Percentiles rank a stretch among this genome's conserved stretches.
These are phyloP conservation scores for Ciconia maguari DNA, from an alignment of 2,113 vertebrate species.

Conservation along the genomic window DNA sequence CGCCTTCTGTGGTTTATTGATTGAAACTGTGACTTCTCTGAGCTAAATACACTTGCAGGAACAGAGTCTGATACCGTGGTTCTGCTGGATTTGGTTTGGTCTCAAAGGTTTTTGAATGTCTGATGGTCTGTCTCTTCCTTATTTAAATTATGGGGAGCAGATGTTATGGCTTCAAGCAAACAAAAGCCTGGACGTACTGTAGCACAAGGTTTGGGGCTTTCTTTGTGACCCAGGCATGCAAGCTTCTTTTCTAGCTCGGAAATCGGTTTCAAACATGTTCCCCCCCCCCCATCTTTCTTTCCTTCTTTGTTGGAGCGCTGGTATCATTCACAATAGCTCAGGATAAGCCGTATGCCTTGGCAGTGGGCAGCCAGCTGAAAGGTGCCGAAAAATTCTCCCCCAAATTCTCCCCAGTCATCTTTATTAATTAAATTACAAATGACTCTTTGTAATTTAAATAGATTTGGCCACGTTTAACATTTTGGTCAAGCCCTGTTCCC, in stretches of 20 bases:
- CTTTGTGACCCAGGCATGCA: conserved; percentile 10
- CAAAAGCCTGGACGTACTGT: conserved; percentile 27
- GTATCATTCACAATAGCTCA: neutral
- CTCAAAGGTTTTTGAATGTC: conserved; percentile 11
- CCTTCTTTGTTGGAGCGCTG: neutral
- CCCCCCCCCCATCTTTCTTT: neutral
- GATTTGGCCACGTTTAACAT: neutral
- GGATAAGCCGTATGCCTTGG: neutral
- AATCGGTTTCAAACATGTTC: neutral
- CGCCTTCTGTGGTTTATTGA: neutral
- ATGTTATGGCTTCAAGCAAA: conserved; percentile 25
- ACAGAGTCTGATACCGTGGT: neutral
- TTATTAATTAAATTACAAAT: neutral
- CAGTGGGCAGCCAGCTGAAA: neutral
- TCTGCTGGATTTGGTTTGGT: neutral
- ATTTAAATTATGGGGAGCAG: conserved; percentile 50
- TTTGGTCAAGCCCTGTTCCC: neutral
- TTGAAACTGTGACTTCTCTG: neutral
- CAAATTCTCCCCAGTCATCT: neutral
- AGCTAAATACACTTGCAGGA: neutral
- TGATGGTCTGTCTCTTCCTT: conserved; percentile 25
- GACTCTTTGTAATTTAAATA: neutral
- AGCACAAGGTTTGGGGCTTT: neutral
- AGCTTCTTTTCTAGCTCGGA: neutral
- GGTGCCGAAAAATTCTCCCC: neutral